Evolutionary conservation across 1,140 invertebrate genomes (phyloP), one percentile per base, ranked within the genome.

Genomic region (Vanessa atalanta): DNA sequence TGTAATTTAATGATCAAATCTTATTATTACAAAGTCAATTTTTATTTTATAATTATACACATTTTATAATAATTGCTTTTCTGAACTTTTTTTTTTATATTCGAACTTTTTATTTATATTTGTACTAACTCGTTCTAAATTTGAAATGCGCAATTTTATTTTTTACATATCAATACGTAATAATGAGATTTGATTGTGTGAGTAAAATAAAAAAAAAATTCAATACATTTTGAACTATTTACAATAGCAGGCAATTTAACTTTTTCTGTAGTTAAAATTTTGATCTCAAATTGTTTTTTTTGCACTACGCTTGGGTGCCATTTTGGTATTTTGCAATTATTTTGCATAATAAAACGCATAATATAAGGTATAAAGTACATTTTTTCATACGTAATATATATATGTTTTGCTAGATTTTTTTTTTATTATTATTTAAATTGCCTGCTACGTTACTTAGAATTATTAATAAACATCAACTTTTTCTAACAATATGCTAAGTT

Each of bases 401-500:
- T 73, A 31, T 31, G 6, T 51, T 63, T 67, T 43, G n/a, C 68
- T 68, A 47, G 48, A 72, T 71, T 53, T 67, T 79, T 73, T 73
- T 73, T 76, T 75, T 85, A 20, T 83, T 86, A 80, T 79, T 72
- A 74, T 77, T 66, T 80, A 87, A 88, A 90, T 92, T 92, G 90
- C 90, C 90, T 91, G 90, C 89, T 91, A 87, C 65, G 78, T 87
- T 85, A 81, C 81, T 85, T 90, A 88, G 83, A 86, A 73, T 80
- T 86, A 89, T 83, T 78, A 81, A 83, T 89, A 88, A 89, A 82
- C 81, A 84, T 87, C 81, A 87, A 88, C 37, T 84, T 90, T 88
- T 88, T 91, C 89, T 92, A 90, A 92, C 88, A 90, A 81, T 88
- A 91, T 75, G 81, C 83, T 92, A 92, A 90, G 90, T 92, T 91